These are phyloP conservation scores for Homalodisca vitripennis DNA, from an alignment of 1,140 invertebrate species.

Conservation along the genomic window DNA sequence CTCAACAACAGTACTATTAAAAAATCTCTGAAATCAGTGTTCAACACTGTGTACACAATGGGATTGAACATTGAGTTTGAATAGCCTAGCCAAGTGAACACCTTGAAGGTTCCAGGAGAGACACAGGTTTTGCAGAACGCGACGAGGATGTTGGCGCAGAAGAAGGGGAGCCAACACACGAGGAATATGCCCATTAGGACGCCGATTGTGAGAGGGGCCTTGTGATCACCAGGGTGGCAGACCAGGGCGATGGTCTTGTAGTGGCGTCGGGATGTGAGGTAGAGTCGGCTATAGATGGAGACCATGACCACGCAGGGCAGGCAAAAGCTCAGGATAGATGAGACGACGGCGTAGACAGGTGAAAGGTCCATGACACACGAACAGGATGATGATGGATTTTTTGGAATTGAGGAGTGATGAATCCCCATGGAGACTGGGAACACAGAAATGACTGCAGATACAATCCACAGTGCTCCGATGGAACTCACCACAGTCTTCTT, in stretches of 20 bases:
- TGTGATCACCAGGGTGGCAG: slow-evolving; percentile 94
- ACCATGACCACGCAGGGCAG: slow-evolving; percentile 94
- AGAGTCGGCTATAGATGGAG: slow-evolving; percentile 75
- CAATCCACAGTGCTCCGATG: slow-evolving; percentile 86
- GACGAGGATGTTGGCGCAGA: slow-evolving; percentile 93
- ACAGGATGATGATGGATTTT: too few relatives aligned
- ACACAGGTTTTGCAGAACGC: slow-evolving; percentile 95
- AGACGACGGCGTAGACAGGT: slow-evolving; percentile 92
- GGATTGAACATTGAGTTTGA: slow-evolving; percentile 97
- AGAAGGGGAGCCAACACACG: slow-evolving; percentile 96
- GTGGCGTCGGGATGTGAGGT: slow-evolving; percentile 97
- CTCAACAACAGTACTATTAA: slow-evolving; percentile 53
- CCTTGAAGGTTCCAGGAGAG: slow-evolving; percentile 69
- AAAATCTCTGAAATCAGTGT: slow-evolving; percentile 96
- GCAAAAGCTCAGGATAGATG: slow-evolving; percentile 89
- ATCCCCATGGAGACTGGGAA: slow-evolving; percentile 94
- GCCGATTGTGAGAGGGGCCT: slow-evolving; percentile 93
- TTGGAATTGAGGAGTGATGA: slow-evolving; percentile 68
- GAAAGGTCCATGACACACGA: slow-evolving; percentile 86
- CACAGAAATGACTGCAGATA: slow-evolving; percentile 86
- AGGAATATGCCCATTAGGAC: slow-evolving; percentile 95
- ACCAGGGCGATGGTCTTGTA: slow-evolving; percentile 92
- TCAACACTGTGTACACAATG: slow-evolving; percentile 99
- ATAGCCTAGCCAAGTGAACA: slow-evolving; percentile 98
- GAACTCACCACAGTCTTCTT: slow-evolving; percentile 77